Evolutionary conservation across 2,113 vertebrate genomes (phyloP), one percentile per base, ranked within the genome.

Genomic region (Mastomys coucha): DNA sequence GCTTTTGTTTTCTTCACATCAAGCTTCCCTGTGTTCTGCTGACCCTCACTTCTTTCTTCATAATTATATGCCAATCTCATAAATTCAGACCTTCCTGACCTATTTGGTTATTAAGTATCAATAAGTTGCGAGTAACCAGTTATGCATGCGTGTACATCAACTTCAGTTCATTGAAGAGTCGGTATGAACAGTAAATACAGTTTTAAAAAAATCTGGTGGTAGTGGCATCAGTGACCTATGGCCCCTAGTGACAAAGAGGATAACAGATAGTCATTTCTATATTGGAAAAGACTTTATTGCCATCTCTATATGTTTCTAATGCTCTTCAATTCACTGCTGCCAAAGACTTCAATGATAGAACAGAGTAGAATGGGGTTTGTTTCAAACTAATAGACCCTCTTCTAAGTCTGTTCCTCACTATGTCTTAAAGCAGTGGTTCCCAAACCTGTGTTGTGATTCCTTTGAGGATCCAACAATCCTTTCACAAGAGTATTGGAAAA

Each of bases 121-220:
- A 28, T 31, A 39, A 88, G 9, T 63, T 75, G 33, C 69, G 87
- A 69, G 33, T 78, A 84, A 82, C 45, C 31, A 58, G 19, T 16
- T n/a, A 67, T 78, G 31, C 73, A 2, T 14, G 67, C 6, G 77
- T 89, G 80, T 65, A 91, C 20, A 95, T 2, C 31, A 33, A 11
- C 2, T 75, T 63, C 7, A 82, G 39, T 87, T 96, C 24, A 86
- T 28, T 91, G 91, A 87, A 95, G 96, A 94, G 36, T 42, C 73
- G 75, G 73, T 58, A 69, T 6, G 58, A 28, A 63, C 11, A 63
- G 56, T 89, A 69, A 96, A 69, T 49, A 24, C 76, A 81, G 33
- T 16, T 63, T 51, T 58, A 19, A 19, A 60, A 60, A 67, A 93
- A 93, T 95, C 89, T 69, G 5, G 13, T 81, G 39, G 39, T 60